Evolutionary conservation across 2,888 invertebrate species (phyloP), one percentile per base, ranked within the genome.

Genomic region (Drosophila mayaguana): DNA sequence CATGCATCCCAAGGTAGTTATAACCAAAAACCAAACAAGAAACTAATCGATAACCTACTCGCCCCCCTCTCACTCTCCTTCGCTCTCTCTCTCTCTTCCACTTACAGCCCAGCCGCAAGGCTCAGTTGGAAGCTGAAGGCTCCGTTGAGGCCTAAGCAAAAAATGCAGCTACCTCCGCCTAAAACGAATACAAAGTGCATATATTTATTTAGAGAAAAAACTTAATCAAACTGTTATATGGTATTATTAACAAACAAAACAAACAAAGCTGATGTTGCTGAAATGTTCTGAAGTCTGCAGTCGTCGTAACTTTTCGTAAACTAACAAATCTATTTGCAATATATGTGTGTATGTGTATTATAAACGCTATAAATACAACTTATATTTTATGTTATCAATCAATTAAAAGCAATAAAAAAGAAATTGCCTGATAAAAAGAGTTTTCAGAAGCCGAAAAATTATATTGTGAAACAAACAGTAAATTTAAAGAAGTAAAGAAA

Each of bases 1-100:
- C 78, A 98, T 98, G 96, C 97, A 97, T 92, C 97, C 97, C 50
- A 97, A 97, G 95, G 96, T 96, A 91, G 34, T 60, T 56, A 9
- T 20, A 3, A 0, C 25, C 18, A 12, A 12, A 34, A 32, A 50
- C 32, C 11, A 32, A 7, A 1, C 32, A 3, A 28, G 1, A 34
- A 14, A 20, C n/a, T 8, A 18, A 34, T 50, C 32, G 4, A 34
- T 34, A 50, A 14, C 50, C 6, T 32, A 6, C 16, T 18, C 7
- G 22, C 20, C 40, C 28, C 20, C 40, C 46, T 56, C 48, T 2
- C 34, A 16, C 14, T 42, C 18, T 42, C 18, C n/a, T n/a, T n/a
- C n/a, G n/a, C n/a, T 18, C 7, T 40, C 11, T 48, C 40, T 60
- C 1, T 8, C 45, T 20, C 14, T 14, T 16, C 2, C 12, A 45